Evolutionary conservation across 2,113 vertebrate genomes (phyloP), one percentile per base, ranked within the genome.

Genomic region (Ceuthmochares aereus): DNA sequence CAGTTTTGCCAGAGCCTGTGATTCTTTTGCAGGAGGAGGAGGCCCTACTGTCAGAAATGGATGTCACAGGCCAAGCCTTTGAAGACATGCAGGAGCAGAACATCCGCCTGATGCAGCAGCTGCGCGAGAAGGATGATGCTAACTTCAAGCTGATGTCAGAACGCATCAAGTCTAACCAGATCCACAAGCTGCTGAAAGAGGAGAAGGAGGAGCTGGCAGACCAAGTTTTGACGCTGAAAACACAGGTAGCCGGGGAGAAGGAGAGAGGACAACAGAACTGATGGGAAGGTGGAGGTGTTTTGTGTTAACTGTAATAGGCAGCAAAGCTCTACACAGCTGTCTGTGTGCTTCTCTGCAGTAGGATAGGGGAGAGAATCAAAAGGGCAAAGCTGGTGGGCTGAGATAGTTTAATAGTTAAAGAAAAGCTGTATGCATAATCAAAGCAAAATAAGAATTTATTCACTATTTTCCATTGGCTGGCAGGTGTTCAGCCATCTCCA

Each of bases 81-180:
- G 99, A 99, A 95, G 99, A 99, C 96, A 99, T 99, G 99, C 99
- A 99, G 95, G 99, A 99, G 75, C 99, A 99, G 97, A 99, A 99
- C 93, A 99, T 99, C 37, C 98, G 99, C 16, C 96, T 99, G 84
- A 99, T 99, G 99, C 99, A 99, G 97, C 99, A 99, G 97, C 98
- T 99, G 84, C 90, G 99, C 51, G 99, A 99, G 96, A 99, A 99
- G 85, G 99, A 99, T 34, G 99, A 99, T 45, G 99, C 99, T 85
- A 99, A 99, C 97, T 99, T 99, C 96, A 99, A 99, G 95, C 97
- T 99, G 82, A 99, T 99, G 99, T 99, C 99, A 18, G 99, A 99
- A 84, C 98, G 99, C 25, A 99, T 99, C 97, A 99, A 99, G 95
- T 99, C 99, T 72, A 99, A 99, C 97, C 99, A 99, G 98, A 99